These are phyloP conservation scores for Pardalotus punctatus DNA, from an alignment of 2,113 vertebrate genomes.

Conservation along the genomic window DNA sequence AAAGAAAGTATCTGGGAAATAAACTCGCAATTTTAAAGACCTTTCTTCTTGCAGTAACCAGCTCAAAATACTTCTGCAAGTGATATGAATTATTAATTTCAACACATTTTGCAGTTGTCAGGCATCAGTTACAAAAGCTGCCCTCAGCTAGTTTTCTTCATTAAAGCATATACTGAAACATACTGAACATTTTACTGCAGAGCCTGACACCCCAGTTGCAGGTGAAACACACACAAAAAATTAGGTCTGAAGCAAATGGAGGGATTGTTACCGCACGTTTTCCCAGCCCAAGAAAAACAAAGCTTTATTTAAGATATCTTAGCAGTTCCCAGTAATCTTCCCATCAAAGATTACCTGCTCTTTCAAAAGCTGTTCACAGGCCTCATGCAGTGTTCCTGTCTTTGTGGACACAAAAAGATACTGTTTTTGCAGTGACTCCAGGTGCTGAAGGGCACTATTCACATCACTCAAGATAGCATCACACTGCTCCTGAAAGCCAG, in stretches of 20 bases:
- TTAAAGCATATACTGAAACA: neutral
- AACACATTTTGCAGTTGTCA: neutral
- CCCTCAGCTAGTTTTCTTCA: neutral
- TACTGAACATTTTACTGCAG: neutral
- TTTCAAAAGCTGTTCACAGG: conserved; percentile 95
- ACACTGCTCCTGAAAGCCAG: conserved; percentile 94
- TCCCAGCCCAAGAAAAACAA: neutral
- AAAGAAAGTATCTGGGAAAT: neutral
- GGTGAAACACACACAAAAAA: neutral
- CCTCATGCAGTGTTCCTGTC: conserved; percentile 92
- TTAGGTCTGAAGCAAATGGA: neutral
- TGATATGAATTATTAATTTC: neutral
- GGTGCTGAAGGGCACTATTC: conserved; percentile 86
- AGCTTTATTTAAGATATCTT: neutral
- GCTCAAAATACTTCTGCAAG: neutral
- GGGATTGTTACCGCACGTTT: neutral
- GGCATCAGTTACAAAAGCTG: neutral
- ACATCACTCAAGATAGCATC: conserved; percentile 92
- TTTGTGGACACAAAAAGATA: conserved; percentile 97
- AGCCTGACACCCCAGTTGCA: neutral
- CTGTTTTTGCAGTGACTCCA: conserved; percentile 94
- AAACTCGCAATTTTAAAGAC: neutral
- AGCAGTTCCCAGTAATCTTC: neutral
- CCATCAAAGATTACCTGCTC: conserved; percentile 84
- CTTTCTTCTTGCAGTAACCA: neutral